phyloP scores from a whole-genome alignment of 1,140 invertebrate species.

The Chelonus insularis region DNA sequence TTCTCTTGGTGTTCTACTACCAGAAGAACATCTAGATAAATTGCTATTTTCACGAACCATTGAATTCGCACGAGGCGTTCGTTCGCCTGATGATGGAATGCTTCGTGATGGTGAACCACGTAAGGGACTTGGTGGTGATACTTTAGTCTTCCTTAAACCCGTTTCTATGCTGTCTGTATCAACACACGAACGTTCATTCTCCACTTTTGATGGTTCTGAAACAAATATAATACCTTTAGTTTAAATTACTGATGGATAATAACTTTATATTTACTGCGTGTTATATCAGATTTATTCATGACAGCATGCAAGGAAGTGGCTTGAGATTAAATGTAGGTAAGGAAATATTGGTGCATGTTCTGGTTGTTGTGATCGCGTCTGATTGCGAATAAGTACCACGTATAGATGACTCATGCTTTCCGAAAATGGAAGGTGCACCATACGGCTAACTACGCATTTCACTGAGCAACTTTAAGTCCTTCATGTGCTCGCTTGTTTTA shows the following conservation, averaged over 20 bases:
- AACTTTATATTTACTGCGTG: not conserved
- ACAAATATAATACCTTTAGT: conserved; percentile 1
- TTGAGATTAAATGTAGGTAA: conserved; percentile 7
- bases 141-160: conserved; percentile 66
- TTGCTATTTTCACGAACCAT: conserved; percentile 61
- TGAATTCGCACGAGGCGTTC: conserved; percentile 57
- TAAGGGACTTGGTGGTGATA: conserved; percentile 56
- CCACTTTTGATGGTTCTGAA: conserved; percentile 54
- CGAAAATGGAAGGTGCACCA: conserved; percentile 12
- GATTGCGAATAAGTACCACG: conserved; percentile 9
- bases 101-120: conserved; percentile 58
- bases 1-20: conserved; percentile 48
- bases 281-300: conserved; percentile 2
- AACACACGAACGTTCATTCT: conserved; percentile 61
- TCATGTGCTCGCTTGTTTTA: not conserved
- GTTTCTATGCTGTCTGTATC: conserved; percentile 70
- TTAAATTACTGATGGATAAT: not conserved
- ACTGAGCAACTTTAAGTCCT: not conserved
- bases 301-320: conserved; percentile 9
- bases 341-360: not conserved
- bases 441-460: conserved; percentile 8
- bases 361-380: conserved; percentile 3
- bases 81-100: conserved; percentile 55
- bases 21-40: conserved; percentile 54
- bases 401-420: conserved; percentile 10